Conservation (phyloP, 2,888 invertebrate species). For the Lagria hirta region DNA sequence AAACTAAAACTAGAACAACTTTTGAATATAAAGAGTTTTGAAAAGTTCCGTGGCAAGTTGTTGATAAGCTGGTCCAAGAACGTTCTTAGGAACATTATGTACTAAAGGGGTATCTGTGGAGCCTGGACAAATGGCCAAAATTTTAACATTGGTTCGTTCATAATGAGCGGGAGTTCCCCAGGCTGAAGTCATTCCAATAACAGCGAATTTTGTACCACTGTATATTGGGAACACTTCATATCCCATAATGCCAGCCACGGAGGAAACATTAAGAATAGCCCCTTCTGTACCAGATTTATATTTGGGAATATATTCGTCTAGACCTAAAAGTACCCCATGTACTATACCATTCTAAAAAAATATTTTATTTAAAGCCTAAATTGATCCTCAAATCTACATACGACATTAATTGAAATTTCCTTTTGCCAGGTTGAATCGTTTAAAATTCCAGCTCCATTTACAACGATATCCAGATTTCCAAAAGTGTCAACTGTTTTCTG, state of each 20-base stretch:
- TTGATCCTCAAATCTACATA: conserved; percentile 18
- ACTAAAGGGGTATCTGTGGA: conserved; percentile 47
- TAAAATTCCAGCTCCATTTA: conserved; percentile 35
- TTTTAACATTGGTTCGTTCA: conserved; percentile 48
- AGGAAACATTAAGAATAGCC: conserved; percentile 54
- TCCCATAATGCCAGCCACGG: conserved; percentile 49
- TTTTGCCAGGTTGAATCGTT: conserved; percentile 30
- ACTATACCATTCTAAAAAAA: conserved; percentile 52
- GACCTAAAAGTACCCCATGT: conserved; percentile 50
- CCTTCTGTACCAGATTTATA: conserved; percentile 56
- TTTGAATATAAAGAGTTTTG: too few relatives aligned
- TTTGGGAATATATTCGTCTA: conserved; percentile 53
- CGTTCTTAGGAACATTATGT: too few relatives aligned
- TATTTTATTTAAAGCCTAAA: too few relatives aligned
- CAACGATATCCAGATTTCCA: conserved; percentile 68
- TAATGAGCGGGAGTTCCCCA: conserved; percentile 43
- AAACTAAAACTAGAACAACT: too few relatives aligned
- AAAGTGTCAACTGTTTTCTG: conserved; percentile 66
- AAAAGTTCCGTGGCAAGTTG: too few relatives aligned
- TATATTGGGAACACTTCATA: conserved; percentile 48
- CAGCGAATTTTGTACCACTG: conserved; percentile 49
- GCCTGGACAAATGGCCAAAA: conserved; percentile 52
- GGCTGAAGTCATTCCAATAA: conserved; percentile 42
- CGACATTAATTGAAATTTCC: conserved; percentile 31
- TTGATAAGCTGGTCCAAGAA: too few relatives aligned